Percentiles rank a stretch among this genome's conserved stretches.
Conservation (phyloP, 2,888 invertebrate genomes). For the Cryptophagus acutangulus region DNA sequence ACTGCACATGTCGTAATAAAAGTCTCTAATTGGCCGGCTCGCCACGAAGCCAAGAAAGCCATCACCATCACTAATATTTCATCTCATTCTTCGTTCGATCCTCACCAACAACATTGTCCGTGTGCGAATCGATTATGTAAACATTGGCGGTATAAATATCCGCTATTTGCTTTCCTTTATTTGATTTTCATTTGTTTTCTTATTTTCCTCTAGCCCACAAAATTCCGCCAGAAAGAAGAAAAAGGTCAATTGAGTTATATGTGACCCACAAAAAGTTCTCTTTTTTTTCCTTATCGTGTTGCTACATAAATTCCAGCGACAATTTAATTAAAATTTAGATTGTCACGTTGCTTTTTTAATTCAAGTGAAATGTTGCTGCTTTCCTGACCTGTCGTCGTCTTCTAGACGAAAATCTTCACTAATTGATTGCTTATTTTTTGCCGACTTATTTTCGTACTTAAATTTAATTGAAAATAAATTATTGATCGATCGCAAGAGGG, state of each 20-base stretch:
- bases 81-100: conserved; percentile 6
- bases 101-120: not conserved
- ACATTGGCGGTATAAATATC: conserved; percentile 6
- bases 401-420: no score
- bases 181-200: conserved; percentile 13
- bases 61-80: conserved; percentile 4
- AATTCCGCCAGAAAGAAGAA: not conserved
- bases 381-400: no score
- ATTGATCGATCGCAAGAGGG: no score
- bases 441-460: no score
- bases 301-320: not conserved
- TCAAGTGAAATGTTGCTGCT: no score
- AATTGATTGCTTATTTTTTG: no score
- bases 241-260: conserved; percentile 21
- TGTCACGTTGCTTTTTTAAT: not conserved
- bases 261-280: conserved; percentile 3
- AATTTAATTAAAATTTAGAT: not conserved
- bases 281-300: no score
- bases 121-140: conserved; percentile 17
- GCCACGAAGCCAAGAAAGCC: conserved; percentile 8
- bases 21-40: conserved; percentile 8
- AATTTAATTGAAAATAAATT: no score
- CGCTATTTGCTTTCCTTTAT: conserved; percentile 15
- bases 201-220: no score
- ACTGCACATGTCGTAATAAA: conserved; percentile 3